These are phyloP conservation scores for Laodelphax striatellus DNA, from an alignment of 1,140 invertebrate species.

Conservation along the genomic window DNA sequence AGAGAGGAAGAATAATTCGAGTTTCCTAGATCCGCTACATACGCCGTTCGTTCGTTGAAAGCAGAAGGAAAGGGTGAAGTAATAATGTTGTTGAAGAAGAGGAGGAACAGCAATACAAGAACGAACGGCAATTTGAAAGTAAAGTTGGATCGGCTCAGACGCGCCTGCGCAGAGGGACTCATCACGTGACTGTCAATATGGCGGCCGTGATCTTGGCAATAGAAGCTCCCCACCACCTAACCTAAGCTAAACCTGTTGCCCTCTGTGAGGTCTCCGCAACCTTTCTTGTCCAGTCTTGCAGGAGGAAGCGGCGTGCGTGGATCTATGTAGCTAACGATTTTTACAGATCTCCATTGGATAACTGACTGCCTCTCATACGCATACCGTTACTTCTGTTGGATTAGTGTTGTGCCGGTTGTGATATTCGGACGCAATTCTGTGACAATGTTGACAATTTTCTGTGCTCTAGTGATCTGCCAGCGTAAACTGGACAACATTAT, in stretches of 20 bases:
- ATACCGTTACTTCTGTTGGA: background rate
- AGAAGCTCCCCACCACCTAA: slow-evolving; percentile 6
- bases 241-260: slow-evolving; percentile 15
- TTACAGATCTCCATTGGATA: too few relatives aligned
- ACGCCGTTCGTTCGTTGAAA: background rate
- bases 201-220: slow-evolving; percentile 20
- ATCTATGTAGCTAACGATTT: background rate
- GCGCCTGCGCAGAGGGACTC: slow-evolving; percentile 10
- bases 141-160: background rate
- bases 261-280: background rate
- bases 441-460: background rate
- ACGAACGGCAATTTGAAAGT: slow-evolving; percentile 23
- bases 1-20: background rate
- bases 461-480: slow-evolving; percentile 1
- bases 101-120: slow-evolving; percentile 14
- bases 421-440: background rate
- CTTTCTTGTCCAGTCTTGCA: background rate
- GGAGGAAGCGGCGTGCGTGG: background rate
- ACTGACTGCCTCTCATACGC: too few relatives aligned
- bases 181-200: background rate
- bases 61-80: slow-evolving; percentile 1
- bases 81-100: slow-evolving; percentile 5
- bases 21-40: background rate
- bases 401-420: slow-evolving; percentile 1
- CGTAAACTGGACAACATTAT: background rate